phyloP scores from a whole-genome alignment of 2,113 vertebrate genomes.

The Poecile atricapillus region DNA sequence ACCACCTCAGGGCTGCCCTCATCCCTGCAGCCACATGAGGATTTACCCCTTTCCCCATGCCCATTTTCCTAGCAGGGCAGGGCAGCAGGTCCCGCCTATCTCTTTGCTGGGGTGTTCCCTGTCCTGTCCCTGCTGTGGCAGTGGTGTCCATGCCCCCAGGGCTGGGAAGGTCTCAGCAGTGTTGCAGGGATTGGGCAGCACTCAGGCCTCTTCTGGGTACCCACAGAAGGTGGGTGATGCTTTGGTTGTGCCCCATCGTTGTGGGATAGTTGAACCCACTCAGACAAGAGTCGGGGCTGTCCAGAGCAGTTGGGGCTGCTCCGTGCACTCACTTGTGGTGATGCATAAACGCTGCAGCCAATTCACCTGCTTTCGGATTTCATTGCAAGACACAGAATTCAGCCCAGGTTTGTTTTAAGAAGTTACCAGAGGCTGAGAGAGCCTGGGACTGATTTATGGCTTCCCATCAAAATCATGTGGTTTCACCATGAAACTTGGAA shows the following conservation, averaged over 20 bases:
- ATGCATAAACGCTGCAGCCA: background rate
- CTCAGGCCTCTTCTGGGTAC: background rate
- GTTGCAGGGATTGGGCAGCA: background rate
- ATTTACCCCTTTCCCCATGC: background rate
- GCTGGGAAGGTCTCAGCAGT: background rate
- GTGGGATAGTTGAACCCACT: background rate
- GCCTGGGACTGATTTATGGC: conserved; percentile 60
- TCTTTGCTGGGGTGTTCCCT: background rate
- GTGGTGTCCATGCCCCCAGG: background rate
- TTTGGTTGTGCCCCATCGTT: background rate
- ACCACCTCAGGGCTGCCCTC: background rate
- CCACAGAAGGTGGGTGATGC: background rate
- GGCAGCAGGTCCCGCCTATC: background rate
- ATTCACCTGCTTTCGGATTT: conserved; percentile 48
- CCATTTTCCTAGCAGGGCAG: background rate
- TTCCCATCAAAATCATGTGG: conserved; percentile 59
- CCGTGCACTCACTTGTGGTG: background rate
- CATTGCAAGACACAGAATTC: conserved; percentile 23
- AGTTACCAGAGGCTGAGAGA: background rate
- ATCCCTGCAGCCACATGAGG: background rate
- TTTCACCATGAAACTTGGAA: conserved; percentile 39
- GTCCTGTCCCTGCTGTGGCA: fast-evolving
- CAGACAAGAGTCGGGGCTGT: background rate
- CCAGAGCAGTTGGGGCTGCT: fast-evolving
- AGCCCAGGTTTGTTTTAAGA: conserved; percentile 56